Base-by-base conservation (phyloP, 2,113 vertebrate species). In the Proteles cristata region DNA sequence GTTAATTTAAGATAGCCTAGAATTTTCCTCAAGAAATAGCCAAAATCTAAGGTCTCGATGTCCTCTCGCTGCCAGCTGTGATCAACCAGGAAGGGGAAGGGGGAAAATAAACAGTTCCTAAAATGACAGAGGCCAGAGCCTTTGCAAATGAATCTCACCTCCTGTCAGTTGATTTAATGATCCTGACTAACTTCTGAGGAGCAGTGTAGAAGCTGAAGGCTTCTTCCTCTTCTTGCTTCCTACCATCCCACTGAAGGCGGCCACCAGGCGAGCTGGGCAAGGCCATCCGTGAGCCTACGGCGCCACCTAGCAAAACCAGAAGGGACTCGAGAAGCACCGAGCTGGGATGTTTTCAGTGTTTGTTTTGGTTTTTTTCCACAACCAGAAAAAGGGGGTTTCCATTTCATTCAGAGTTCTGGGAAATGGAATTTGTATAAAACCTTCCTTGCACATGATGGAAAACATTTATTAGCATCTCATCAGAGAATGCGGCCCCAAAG, bases 401-500 rank as follows among this genome's bases (percentile, higher is more conserved):
- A 96, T 81, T 96, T 96, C 97, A 94, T 93, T 96, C 93, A 93
- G 93, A 95, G 88, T 98, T 98, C 97, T 98, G 97, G 97, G 98
- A 98, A 98, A 66, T 86, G 88, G 95, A 96, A 90, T 97, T 96
- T 92, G 79, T 96, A 53, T 69, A 91, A 97, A 98, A 77, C 39
- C 53, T 88, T 95, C 92, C 68, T 93, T 96, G 48, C 53, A 95
- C 88, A 71, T 7, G 77, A 93, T 88, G 91, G 55, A 95, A 98
- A 97, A 96, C 84, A 93, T 92, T 76, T 97, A 96, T 95, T 95
- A 81, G n/a, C 45, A 17, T 88, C 90, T 83, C 95, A 97, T 88
- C 85, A 97, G 90, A 82, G 53, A 90, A 85, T 71, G 31, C 93
- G 74, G 93, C 93, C 92, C 79, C 53, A 31, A 91, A 61, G 84